Base-by-base conservation (phyloP, 2,888 invertebrate genomes). In the Cosmia trapezina region DNA sequence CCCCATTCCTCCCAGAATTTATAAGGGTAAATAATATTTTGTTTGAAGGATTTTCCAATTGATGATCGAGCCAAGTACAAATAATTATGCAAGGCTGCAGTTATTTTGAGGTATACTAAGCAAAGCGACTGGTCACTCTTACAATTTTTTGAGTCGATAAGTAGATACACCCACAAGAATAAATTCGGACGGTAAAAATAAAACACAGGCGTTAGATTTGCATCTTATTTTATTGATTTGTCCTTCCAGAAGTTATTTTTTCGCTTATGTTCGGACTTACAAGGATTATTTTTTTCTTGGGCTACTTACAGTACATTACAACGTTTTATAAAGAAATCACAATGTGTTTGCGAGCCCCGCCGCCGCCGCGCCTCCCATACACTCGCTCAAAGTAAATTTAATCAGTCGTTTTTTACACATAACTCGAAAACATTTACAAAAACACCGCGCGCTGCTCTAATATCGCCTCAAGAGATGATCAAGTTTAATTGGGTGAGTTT, bases 221-320 rank as follows among this genome's bases (percentile, higher is more conserved):
- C 93, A 93, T 95, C 93, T 93, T 95, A 95, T 96, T 81, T 96
- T 96, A 96, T 96, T 96, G 93, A 94, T 95, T 93, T 93, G 95
- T 95, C 94, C 95, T 94, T 91, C 91, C 93, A 93, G 92, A 94
- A 94, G 92, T 75, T 93, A 93, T 92, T 92, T 94, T 93, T 93
- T 93, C 90, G 93, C 93, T 83, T 76, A 93, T 89, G 95, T 91
- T 93, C 86, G 96, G 96, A 96, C 95, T 92, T 94, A 95, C 95
- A 94, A 91, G 93, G 93, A 94, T 96, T 93, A 95, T 94, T 93
- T 94, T 93, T 92, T 94, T 91, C 93, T 95, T 94, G 94, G 92
- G 92, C 96, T 96, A 96, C 95, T 95, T 96, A 95, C 92, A 95
- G 91, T 90, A 95, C 94, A 94, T 94, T 95, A 94, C 93, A 95